These are phyloP conservation scores for Oryzias celebensis DNA, from an alignment of 2,113 vertebrate species.

Conservation along the genomic window DNA sequence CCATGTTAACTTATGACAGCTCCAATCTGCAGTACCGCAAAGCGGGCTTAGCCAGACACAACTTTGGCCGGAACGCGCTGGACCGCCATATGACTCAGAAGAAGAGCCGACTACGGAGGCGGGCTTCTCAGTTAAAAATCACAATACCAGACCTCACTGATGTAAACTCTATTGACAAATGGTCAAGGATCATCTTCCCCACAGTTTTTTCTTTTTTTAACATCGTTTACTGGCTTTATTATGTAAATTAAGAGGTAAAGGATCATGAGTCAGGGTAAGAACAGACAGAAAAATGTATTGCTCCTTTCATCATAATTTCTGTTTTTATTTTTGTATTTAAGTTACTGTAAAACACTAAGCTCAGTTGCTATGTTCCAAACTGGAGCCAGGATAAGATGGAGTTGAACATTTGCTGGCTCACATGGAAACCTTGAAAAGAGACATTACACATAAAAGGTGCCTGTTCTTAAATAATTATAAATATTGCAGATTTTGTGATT, in stretches of 20 bases:
- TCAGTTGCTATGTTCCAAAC: slow-evolving; percentile 75
- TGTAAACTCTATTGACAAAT: slow-evolving; percentile 98
- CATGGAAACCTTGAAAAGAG: slow-evolving; percentile 61
- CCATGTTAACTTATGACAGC: slow-evolving; percentile 93
- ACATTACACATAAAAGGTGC: slow-evolving; percentile 72
- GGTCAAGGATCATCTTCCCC: slow-evolving; percentile 98
- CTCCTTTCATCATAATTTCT: slow-evolving; percentile 38
- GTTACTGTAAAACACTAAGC: slow-evolving; percentile 85
- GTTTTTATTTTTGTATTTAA: slow-evolving; percentile 73
- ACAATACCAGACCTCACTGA: slow-evolving; percentile 98
- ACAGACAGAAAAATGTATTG: slow-evolving; percentile 43
- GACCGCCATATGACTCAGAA: slow-evolving; percentile 94
- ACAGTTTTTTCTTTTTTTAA: slow-evolving; percentile 99
- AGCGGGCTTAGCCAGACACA: slow-evolving; percentile 88
- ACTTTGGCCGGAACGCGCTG: slow-evolving; percentile 90
- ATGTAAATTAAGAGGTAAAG: slow-evolving; percentile 86
- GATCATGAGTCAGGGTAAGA: slow-evolving; percentile 64
- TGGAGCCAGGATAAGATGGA: slow-evolving; percentile 75
- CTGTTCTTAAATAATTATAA: slow-evolving; percentile 63
- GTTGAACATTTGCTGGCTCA: slow-evolving; percentile 91
- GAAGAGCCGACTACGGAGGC: slow-evolving; percentile 92
- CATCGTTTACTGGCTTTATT: slow-evolving; percentile 98
- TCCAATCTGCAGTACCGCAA: slow-evolving; percentile 96
- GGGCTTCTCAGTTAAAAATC: slow-evolving; percentile 95
- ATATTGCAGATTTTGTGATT: slow-evolving; percentile 42